Evolutionary conservation across 2,113 vertebrate genomes (phyloP).

Genomic region (Tapirus terrestris): DNA sequence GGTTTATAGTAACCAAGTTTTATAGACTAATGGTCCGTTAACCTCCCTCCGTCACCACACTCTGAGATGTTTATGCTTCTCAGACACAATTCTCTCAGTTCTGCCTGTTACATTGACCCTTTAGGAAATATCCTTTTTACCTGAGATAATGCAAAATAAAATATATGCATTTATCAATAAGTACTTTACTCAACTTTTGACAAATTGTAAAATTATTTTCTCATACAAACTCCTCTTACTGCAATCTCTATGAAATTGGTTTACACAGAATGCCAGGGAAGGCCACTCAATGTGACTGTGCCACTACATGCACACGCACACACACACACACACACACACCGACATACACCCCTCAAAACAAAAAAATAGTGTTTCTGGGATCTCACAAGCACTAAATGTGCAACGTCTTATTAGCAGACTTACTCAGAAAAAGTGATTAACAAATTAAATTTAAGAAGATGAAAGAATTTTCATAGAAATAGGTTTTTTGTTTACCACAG

Average conservation of each 20-base stretch:
- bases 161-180: neutral
- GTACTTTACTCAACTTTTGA: neutral
- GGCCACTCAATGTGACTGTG: neutral
- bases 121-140: neutral
- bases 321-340: neutral
- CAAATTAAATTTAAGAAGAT: neutral
- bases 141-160: neutral
- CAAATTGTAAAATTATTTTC: neutral
- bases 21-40: neutral
- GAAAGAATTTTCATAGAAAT: neutral
- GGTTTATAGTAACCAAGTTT: neutral
- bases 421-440: neutral
- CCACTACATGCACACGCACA: neutral
- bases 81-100: neutral
- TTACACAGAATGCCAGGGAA: neutral
- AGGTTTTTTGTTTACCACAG: too few species aligned
- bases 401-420: neutral
- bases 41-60: neutral
- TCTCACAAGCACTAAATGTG: neutral
- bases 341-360: neutral
- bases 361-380: neutral
- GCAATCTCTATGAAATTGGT: neutral
- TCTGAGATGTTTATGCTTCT: neutral
- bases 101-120: neutral
- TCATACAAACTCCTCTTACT: neutral